Base-by-base conservation (phyloP, 92 coral and sea anemone species). In the Palythoa caribaeorum region DNA sequence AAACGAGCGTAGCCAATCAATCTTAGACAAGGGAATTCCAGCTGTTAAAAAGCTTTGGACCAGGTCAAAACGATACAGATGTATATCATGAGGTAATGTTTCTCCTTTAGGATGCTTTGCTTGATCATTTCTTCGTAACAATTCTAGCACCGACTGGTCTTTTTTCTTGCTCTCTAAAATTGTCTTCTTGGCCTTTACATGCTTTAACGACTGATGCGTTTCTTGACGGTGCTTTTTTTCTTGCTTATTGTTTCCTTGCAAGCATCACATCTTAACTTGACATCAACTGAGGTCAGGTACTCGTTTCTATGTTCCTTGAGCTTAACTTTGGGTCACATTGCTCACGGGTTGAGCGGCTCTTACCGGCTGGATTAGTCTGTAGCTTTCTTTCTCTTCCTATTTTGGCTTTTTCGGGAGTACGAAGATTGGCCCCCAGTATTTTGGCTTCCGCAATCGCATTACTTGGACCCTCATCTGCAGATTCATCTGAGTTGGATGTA, bases 1-100 rank as follows among this genome's bases (percentile, higher is more conserved):
- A 88, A 88, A 88, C 87, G 84, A 81, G 88, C 91, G 88, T 88
- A 80, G 91, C 79, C 88, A 80, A 66, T 88, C 90, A 79, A 88
- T 79, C 80, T 88, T 88, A 88, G 87, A 88, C 87, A 88, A 79
- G 80, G 90, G 80, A 78, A 88, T 80, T 78, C 84, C 70, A 78
- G 84, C 84, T 78, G 84, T 60, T 78, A 78, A 78, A 78, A 39
- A 78, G 84, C 85, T 80, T 80, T 80, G 72, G 85, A 80, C 73
- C 73, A 80, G 73, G 85, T 80, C 85, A 80, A 80, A 80, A 80
- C 85, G 85, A 80, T 80, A 80, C 72, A 80, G 72, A 59, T 73
- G 85, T 73, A 80, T 80, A 80, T 80, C 85, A 66, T 80, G 85
- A 80, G 73, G 85, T 66, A 80, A 80, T 80, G 85, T 80, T 80